Evolutionary conservation across 2,888 invertebrate species (phyloP).

Genomic region (Diplazon laetatorius): DNA sequence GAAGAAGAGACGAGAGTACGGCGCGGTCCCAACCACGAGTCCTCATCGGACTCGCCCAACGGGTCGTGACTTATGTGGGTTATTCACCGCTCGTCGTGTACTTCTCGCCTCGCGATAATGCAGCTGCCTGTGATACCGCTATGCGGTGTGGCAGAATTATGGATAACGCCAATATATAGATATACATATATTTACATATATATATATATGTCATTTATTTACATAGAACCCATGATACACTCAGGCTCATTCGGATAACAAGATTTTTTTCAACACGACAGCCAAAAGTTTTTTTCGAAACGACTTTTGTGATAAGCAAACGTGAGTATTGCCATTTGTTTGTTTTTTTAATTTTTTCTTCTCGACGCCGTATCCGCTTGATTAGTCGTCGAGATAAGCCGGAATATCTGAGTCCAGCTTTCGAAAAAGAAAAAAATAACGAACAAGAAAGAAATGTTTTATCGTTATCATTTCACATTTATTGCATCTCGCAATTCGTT

Average conservation of each 20-base stretch:
- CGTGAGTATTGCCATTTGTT: constrained; percentile 33
- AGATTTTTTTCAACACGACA: constrained; percentile 17
- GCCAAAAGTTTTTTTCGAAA: constrained; percentile 44
- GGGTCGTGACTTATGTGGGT: constrained; percentile 63
- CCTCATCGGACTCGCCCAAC: constrained; percentile 47
- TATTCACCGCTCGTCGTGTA: constrained; percentile 71
- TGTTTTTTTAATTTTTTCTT: too few relatives aligned
- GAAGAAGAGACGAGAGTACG: constrained; percentile 8
- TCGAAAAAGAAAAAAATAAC: too few relatives aligned
- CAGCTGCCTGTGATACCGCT: constrained; percentile 73
- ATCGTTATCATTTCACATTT: constrained; percentile 37
- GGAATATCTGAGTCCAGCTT: too few relatives aligned
- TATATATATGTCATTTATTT: constrained; percentile 16
- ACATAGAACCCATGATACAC: constrained; percentile 18
- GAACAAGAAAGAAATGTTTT: too few relatives aligned
- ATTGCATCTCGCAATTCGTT: constrained; percentile 2
- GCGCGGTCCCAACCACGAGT: background rate
- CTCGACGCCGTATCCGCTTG: constrained; percentile 37
- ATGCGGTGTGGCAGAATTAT: constrained; percentile 59
- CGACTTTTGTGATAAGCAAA: constrained; percentile 40
- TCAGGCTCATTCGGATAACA: constrained; percentile 15
- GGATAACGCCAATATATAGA: background rate
- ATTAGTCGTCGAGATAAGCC: constrained; percentile 25
- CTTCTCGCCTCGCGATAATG: constrained; percentile 74
- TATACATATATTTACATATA: background rate